Evolutionary conservation across 2,113 vertebrate species (phyloP).

Genomic region (Calonectris borealis): DNA sequence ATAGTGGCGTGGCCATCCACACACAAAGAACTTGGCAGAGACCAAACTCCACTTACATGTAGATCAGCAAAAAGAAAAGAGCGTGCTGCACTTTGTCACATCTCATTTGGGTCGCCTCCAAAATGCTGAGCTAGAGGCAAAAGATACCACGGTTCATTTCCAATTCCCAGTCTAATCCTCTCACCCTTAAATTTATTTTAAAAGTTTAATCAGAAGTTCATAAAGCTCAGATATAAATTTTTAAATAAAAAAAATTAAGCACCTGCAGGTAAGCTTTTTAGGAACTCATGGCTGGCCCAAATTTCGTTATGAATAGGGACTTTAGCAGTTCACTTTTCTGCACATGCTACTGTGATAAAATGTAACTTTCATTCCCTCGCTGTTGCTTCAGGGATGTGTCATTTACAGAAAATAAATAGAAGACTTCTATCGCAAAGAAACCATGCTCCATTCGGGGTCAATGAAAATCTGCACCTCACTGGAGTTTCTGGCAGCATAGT

Average conservation of each 20-base stretch:
- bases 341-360: slow-evolving; percentile 46
- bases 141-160: slow-evolving; percentile 55
- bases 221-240: slow-evolving; percentile 51
- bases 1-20: background rate
- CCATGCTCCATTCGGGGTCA: background rate
- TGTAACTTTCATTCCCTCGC: slow-evolving; percentile 18
- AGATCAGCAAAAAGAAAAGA: slow-evolving; percentile 51
- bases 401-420: slow-evolving; percentile 58
- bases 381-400: slow-evolving; percentile 55
- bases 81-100: slow-evolving; percentile 11
- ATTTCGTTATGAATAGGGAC: slow-evolving; percentile 17
- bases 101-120: slow-evolving; percentile 58
- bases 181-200: slow-evolving; percentile 65
- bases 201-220: slow-evolving; percentile 67
- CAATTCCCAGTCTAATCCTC: slow-evolving; percentile 43
- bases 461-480: background rate
- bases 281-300: background rate
- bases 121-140: slow-evolving; percentile 65
- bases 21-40: slow-evolving; percentile 35
- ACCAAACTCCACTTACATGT: background rate
- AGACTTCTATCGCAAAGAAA: slow-evolving; percentile 4
- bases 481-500: background rate
- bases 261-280: slow-evolving; percentile 53
- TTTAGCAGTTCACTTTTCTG: slow-evolving; percentile 7
- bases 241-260: slow-evolving; percentile 47